Evolutionary conservation across 2,888 invertebrate genomes (phyloP).

Genomic region (Charanyca ferruginea): DNA sequence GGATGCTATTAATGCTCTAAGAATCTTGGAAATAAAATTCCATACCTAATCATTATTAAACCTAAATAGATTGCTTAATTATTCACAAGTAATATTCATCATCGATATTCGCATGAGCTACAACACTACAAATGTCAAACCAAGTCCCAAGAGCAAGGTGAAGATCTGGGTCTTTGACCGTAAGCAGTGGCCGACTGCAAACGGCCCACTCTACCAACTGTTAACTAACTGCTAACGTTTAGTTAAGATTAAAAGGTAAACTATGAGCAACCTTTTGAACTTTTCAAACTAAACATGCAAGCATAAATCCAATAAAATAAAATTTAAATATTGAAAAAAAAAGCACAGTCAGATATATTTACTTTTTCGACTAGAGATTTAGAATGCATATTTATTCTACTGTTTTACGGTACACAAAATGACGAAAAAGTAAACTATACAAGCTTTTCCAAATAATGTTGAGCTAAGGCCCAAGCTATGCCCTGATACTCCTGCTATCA

Average conservation of each 20-base stretch:
- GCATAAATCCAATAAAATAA: too few relatives aligned
- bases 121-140: constrained; percentile 83
- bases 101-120: constrained; percentile 43
- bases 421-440: neutral
- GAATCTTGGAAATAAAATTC: too few relatives aligned
- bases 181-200: constrained; percentile 69
- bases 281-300: neutral
- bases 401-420: too few relatives aligned
- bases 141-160: constrained; percentile 88
- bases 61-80: too few relatives aligned
- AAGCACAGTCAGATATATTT: too few relatives aligned
- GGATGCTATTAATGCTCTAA: too few relatives aligned
- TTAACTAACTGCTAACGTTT: constrained; percentile 43
- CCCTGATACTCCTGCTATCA: too few relatives aligned
- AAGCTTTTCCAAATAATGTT: neutral
- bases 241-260: neutral
- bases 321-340: too few relatives aligned
- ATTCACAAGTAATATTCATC: neutral
- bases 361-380: too few relatives aligned
- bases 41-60: too few relatives aligned
- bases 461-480: neutral
- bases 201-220: constrained; percentile 24
- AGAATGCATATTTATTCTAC: too few relatives aligned
- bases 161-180: constrained; percentile 91
- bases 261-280: neutral